phyloP scores from a whole-genome alignment of 2,113 vertebrate species.

The Odontesthes bonariensis region DNA sequence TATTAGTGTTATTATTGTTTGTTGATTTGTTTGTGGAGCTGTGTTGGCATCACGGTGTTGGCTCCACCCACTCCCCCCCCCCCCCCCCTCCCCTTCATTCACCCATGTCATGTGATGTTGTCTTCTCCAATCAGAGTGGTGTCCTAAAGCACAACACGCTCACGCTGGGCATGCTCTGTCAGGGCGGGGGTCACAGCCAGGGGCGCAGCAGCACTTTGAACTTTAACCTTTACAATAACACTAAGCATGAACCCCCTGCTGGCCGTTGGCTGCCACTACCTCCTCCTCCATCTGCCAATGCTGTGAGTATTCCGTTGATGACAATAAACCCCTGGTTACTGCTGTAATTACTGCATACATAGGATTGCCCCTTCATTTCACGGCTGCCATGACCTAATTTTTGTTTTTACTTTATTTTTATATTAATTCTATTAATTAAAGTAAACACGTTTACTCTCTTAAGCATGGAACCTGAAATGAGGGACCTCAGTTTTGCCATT shows the following conservation, averaged over 20 bases:
- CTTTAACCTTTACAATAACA: conserved; percentile 99
- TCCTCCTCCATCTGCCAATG: conserved; percentile 76
- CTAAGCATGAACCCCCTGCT: conserved; percentile 97
- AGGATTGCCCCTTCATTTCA: conserved; percentile 11
- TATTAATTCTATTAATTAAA: neutral
- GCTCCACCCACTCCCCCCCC: conserved; percentile 40
- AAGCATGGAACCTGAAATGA: neutral
- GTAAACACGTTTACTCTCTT: neutral
- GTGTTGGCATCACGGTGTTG: conserved; percentile 78
- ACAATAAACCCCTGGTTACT: conserved; percentile 54
- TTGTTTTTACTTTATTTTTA: neutral
- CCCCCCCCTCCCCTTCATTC: conserved; percentile 80
- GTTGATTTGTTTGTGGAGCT: conserved; percentile 84
- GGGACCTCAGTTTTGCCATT: neutral
- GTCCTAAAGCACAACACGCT: conserved; percentile 99
- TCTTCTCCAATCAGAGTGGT: conserved; percentile 99
- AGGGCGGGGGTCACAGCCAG: conserved; percentile 92
- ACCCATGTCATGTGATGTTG: conserved; percentile 94
- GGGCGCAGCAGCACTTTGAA: conserved; percentile 97
- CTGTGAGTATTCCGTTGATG: conserved; percentile 82
- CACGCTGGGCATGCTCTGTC: conserved; percentile 99
- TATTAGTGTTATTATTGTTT: conserved; percentile 51
- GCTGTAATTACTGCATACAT: conserved; percentile 34
- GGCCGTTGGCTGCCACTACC: conserved; percentile 94
- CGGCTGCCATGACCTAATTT: conserved; percentile 8